These are phyloP conservation scores for Nowickia ferox DNA, from an alignment of 2,888 invertebrate species.

Conservation along the genomic window DNA sequence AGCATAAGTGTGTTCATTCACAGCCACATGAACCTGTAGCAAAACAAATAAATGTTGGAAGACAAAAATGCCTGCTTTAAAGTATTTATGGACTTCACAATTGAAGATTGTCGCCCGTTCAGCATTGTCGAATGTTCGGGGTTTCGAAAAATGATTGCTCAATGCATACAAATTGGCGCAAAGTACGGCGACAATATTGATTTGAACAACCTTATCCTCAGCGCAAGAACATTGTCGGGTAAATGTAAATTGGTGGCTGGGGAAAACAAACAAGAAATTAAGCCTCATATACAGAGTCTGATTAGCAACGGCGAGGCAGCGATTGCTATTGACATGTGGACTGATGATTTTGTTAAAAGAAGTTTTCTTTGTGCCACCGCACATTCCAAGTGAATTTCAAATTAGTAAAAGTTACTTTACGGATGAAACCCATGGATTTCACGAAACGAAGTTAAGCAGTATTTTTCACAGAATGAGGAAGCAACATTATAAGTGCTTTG, in stretches of 20 bases:
- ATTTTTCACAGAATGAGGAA: conserved; percentile 44
- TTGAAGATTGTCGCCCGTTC: too few relatives aligned
- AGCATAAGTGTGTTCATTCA: too few relatives aligned
- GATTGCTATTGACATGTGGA: too few relatives aligned
- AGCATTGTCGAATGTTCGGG: neutral
- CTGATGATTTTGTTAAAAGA: too few relatives aligned
- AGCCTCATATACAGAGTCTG: conserved; percentile 1
- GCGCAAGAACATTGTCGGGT: conserved; percentile 18
- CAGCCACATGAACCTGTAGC: too few relatives aligned
- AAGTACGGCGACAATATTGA: conserved; percentile 35
- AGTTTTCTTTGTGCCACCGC: conserved; percentile 53
- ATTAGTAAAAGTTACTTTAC: conserved; percentile 40
- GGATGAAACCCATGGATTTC: conserved; percentile 68
- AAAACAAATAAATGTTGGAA: too few relatives aligned
- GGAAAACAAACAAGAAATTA: conserved; percentile 32
- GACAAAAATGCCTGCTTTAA: too few relatives aligned
- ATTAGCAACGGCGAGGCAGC: too few relatives aligned
- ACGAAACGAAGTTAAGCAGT: conserved; percentile 27
- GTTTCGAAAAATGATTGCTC: neutral
- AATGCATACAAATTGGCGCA: conserved; percentile 25
- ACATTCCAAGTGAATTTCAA: conserved; percentile 47
- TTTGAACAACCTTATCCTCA: conserved; percentile 9
- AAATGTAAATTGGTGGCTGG: conserved; percentile 2
- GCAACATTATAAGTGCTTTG: conserved; percentile 50
- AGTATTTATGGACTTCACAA: too few relatives aligned